Conservation (phyloP, 2,797 vertebrate genomes). For the Rhincodon typus region DNA sequence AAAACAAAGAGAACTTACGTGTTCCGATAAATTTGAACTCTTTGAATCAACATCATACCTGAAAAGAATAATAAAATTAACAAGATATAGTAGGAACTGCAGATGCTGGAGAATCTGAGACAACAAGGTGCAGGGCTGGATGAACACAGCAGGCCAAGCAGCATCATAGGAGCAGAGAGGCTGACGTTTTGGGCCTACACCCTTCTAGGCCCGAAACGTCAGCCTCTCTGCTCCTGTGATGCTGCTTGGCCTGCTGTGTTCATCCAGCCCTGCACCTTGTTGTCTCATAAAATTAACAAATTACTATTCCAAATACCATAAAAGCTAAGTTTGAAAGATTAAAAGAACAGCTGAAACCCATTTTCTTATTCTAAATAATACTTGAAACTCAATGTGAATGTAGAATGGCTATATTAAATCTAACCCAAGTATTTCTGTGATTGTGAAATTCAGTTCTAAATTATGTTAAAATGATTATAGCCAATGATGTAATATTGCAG, state of each 20-base stretch:
- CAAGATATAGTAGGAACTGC: no score
- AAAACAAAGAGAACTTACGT: slow-evolving; percentile 68
- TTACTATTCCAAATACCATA: background rate
- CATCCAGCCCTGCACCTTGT: no score
- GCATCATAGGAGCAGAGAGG: no score
- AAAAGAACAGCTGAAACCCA: background rate
- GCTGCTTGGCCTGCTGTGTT: no score
- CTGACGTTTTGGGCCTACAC: no score
- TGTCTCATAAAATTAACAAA: background rate
- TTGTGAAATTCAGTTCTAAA: background rate
- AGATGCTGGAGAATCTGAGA: no score
- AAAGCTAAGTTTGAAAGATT: background rate
- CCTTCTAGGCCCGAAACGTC: no score
- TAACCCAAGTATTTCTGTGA: background rate
- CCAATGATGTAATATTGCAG: background rate
- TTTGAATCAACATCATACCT: slow-evolving; percentile 98
- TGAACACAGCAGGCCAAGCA: no score
- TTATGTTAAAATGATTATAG: background rate
- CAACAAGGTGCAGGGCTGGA: no score
- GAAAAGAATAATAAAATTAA: slow-evolving; percentile 42
- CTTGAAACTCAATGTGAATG: background rate
- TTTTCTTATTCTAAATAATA: background rate
- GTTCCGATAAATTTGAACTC: slow-evolving; percentile 91
- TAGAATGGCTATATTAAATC: background rate
- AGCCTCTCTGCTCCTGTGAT: no score